Conservation (phyloP, 2,888 invertebrate genomes). For the Polydrusus cervinus region DNA sequence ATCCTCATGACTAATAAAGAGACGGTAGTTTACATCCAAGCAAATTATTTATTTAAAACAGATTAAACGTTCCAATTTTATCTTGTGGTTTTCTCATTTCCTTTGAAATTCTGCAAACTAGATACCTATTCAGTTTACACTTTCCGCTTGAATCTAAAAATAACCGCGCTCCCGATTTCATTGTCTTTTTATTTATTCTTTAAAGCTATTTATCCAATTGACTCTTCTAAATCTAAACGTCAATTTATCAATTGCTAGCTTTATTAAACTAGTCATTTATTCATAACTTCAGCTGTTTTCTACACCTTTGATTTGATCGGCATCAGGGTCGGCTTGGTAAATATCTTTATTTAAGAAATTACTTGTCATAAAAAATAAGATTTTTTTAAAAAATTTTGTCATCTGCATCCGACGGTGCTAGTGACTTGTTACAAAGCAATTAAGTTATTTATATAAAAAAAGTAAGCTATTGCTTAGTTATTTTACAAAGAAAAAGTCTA, state of each 20-base stretch:
- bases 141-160: constrained; percentile 11
- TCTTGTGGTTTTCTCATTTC: background rate
- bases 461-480: too few species aligned
- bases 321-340: constrained; percentile 8
- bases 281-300: constrained; percentile 1
- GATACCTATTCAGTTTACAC: background rate
- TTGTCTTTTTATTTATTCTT: constrained; percentile 3
- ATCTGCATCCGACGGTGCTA: too few species aligned
- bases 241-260: constrained; percentile 31
- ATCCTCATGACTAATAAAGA: too few species aligned
- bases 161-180: background rate
- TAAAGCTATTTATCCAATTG: constrained; percentile 26
- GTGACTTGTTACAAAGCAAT: too few species aligned
- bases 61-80: background rate
- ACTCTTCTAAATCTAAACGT: constrained; percentile 28
- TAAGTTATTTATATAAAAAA: too few species aligned
- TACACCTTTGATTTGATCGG: constrained; percentile 20
- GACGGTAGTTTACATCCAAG: too few species aligned
- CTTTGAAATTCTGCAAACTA: background rate
- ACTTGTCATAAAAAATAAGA: too few species aligned
- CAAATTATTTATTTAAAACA: too few species aligned
- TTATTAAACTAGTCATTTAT: constrained; percentile 22
- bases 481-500: too few species aligned
- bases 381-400: too few species aligned
- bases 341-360: background rate